Evolutionary conservation across 2,888 invertebrate genomes (phyloP), one percentile per base, ranked within the genome.

Genomic region (Conistra vaccinii): DNA sequence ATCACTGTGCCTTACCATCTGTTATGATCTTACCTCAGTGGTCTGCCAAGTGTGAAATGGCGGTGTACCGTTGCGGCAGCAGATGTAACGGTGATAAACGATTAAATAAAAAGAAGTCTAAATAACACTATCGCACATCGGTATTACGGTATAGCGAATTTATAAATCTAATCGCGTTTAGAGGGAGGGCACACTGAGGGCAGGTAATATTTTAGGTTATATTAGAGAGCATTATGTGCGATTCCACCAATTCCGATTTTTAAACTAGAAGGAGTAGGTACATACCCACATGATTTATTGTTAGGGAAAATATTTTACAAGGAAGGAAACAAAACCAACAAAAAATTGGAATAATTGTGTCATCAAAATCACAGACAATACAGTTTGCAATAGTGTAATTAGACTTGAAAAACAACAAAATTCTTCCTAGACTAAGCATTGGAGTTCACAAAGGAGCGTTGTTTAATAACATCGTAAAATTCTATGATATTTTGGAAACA

Each of bases 11-110:
- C 63, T 78, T 73, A 81, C 83, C 76, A 80, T 83, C 73, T 80
- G 77, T 80, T 78, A 73, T 78, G 73, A 81, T 87, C 77, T 85
- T 70, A 70, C 71, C 74, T 68, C 83, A 75, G 81, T 86, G 88
- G 77, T 85, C 87, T 78, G 58, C 86, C 86, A 84, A 88, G 89
- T 90, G 89, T 90, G 89, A 89, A 90, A 89, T 88, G 85, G 78
- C 80, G 60, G 77, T 63, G 84, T 90, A 89, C 89, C 89, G 89
- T 89, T 89, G 84, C 75, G 78, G 75, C 80, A 71, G 69, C 78
- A 81, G 80, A 82, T 78, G 83, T 90, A 90, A 90, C 89, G 89
- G 89, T 89, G 83, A 80, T 80, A 73, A 80, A 72, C 82, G 83
- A 80, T 85, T 85, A 85, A 84, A 85, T 88, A 85, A 88, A 57